phyloP scores from a whole-genome alignment of 2,113 vertebrate genomes.

The Dendropsophus ebraccatus region DNA sequence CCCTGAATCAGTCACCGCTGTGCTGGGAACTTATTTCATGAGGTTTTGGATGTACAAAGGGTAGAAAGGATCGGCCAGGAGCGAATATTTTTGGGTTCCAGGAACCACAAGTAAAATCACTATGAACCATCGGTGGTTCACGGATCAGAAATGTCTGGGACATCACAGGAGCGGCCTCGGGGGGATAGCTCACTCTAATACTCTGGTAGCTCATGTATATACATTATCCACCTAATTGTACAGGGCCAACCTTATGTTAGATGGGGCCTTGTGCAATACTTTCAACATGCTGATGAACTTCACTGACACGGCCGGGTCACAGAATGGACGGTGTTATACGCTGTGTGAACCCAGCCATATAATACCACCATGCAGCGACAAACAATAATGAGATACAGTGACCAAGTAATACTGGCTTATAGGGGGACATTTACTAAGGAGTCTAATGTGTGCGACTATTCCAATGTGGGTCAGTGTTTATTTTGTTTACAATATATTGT shows the following conservation, averaged over 20 bases:
- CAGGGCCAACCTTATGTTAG: neutral
- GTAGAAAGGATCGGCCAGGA: neutral
- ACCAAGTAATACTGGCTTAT: too few relatives aligned
- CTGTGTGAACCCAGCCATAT: too few relatives aligned
- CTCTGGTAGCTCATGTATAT: neutral
- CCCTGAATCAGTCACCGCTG: neutral
- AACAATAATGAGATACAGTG: too few relatives aligned
- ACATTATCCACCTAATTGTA: neutral
- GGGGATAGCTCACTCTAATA: neutral
- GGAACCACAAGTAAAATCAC: neutral
- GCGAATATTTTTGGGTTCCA: conserved; percentile 14
- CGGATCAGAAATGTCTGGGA: neutral
- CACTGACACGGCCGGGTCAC: too few relatives aligned
- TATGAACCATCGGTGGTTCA: conserved; percentile 12
- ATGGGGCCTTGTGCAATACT: too few relatives aligned
- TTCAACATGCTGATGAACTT: too few relatives aligned
- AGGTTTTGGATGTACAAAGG: neutral
- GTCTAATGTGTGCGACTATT: too few relatives aligned
- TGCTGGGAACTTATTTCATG: conserved; percentile 25
- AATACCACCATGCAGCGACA: too few relatives aligned
- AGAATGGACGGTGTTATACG: too few relatives aligned
- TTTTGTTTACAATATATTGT: too few relatives aligned
- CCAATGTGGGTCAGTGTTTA: too few relatives aligned
- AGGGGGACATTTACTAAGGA: too few relatives aligned
- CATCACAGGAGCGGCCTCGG: neutral